Percentiles rank a stretch among this genome's conserved stretches.
Conservation (phyloP, 2,113 vertebrate genomes). For the Laterallus jamaicensis region DNA sequence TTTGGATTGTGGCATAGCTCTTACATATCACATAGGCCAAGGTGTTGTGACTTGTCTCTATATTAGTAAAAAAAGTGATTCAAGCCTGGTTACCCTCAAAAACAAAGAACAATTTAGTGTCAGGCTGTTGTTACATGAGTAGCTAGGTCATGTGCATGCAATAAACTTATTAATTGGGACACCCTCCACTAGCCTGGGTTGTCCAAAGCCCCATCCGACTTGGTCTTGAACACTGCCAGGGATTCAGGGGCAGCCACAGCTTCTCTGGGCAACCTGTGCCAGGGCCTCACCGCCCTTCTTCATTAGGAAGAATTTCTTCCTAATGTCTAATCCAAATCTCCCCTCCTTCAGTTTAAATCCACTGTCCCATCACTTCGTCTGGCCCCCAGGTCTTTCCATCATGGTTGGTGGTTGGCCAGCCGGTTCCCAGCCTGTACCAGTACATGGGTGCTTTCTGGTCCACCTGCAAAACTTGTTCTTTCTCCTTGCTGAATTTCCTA, state of each 20-base stretch:
- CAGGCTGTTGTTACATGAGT: background rate
- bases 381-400: background rate
- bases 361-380: background rate
- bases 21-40: background rate
- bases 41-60: fast-evolving
- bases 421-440: background rate
- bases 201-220: too few species aligned
- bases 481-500: background rate
- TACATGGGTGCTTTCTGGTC: background rate
- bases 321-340: too few species aligned
- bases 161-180: background rate
- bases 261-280: too few species aligned
- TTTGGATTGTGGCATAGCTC: background rate
- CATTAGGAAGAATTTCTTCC: too few species aligned
- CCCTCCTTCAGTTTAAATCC: too few species aligned
- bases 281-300: too few species aligned
- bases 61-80: background rate
- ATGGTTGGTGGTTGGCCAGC: background rate
- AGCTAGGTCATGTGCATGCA: background rate
- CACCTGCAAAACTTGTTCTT: background rate
- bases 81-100: background rate
- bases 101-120: background rate
- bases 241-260: too few species aligned
- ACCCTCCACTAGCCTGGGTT: too few species aligned
- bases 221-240: too few species aligned